phyloP scores from a whole-genome alignment of 2,888 invertebrate genomes.

The Automeris io region DNA sequence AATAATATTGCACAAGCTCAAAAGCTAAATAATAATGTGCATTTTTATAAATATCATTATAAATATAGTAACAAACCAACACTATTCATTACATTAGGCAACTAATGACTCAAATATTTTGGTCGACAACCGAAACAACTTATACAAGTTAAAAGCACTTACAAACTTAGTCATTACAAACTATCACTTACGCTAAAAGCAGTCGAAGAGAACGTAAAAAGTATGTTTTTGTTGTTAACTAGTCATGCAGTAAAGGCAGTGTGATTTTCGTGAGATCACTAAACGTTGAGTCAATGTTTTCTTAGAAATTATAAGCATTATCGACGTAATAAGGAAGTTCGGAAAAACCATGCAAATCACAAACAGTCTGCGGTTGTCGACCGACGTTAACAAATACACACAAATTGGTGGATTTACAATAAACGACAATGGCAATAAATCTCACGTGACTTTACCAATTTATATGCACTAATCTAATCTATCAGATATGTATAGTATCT shows the following conservation, averaged over 20 bases:
- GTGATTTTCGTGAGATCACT: neutral
- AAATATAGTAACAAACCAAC: slow-evolving; percentile 72
- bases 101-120: slow-evolving; percentile 5
- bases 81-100: slow-evolving; percentile 16
- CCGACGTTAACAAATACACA: neutral
- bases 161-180: no score
- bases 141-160: neutral
- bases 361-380: neutral
- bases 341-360: neutral
- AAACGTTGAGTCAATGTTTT: neutral
- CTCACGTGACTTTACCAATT: slow-evolving; percentile 1
- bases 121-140: slow-evolving; percentile 6
- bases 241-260: neutral
- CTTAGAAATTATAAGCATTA: no score
- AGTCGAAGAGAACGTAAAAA: no score
- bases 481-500: slow-evolving; percentile 9
- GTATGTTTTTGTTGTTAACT: neutral
- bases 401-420: neutral
- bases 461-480: slow-evolving; percentile 3
- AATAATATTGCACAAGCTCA: slow-evolving; percentile 74
- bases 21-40: slow-evolving; percentile 67
- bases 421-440: neutral
- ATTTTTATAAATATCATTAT: slow-evolving; percentile 52
- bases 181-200: no score
- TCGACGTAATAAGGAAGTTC: neutral